phyloP scores from a whole-genome alignment of 2,113 vertebrate species.

The Puffinus mauretanicus region DNA sequence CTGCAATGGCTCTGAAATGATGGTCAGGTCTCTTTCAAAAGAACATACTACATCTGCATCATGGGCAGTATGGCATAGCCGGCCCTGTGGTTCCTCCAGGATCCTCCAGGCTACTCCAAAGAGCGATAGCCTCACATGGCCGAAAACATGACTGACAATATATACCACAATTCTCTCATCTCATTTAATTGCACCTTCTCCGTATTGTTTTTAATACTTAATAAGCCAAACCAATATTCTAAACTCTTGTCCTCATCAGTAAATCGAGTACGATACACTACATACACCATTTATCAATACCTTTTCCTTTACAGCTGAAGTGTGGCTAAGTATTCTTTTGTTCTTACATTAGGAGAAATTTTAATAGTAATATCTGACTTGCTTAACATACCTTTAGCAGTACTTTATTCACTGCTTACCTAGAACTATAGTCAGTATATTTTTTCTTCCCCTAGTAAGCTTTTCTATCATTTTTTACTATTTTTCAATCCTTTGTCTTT shows the following conservation, averaged over 20 bases:
- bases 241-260: neutral
- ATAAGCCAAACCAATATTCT: neutral
- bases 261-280: neutral
- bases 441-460: neutral
- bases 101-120: neutral
- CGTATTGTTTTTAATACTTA: neutral
- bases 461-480: neutral
- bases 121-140: rapidly evolving
- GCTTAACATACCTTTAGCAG: neutral
- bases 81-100: neutral
- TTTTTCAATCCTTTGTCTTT: neutral
- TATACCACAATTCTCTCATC: neutral
- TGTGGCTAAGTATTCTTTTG: neutral
- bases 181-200: neutral
- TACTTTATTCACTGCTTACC: neutral
- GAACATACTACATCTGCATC: no score
- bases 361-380: neutral
- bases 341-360: neutral
- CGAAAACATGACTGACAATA: neutral
- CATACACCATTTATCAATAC: neutral
- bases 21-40: neutral
- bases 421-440: neutral
- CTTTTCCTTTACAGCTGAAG: neutral
- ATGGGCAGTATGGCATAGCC: rapidly evolving
- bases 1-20: neutral